phyloP scores from a whole-genome alignment of 1,140 invertebrate species.

The Bombus superbus region DNA sequence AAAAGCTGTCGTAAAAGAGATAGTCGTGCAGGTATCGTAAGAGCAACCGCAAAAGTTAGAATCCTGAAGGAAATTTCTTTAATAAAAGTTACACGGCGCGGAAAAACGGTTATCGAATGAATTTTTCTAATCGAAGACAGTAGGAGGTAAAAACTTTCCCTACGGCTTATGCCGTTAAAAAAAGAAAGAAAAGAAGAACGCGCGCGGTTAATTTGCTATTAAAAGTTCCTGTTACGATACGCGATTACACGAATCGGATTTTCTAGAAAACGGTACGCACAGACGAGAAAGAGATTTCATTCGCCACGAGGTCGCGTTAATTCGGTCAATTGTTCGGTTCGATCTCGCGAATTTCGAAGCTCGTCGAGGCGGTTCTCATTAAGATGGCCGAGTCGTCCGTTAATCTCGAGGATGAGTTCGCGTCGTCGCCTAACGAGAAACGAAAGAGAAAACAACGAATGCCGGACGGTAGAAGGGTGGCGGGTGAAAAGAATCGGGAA shows the following conservation, averaged over 20 bases:
- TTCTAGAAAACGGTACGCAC: no score
- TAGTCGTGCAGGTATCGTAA: background rate
- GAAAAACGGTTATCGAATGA: background rate
- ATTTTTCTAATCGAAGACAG: background rate
- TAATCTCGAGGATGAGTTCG: constrained; percentile 18
- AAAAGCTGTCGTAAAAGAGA: background rate
- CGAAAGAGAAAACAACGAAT: constrained; percentile 15
- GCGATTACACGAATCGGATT: background rate
- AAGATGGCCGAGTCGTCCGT: background rate
- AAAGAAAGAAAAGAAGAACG: no score
- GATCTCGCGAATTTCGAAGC: background rate
- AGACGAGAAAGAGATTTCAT: no score
- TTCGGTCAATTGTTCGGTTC: background rate
- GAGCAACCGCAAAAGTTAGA: background rate
- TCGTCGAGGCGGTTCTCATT: background rate
- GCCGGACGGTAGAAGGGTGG: rapidly evolving
- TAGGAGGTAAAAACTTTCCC: background rate
- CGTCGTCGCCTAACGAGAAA: constrained; percentile 21
- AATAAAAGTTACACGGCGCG: background rate
- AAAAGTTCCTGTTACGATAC: no score
- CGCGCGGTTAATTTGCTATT: background rate
- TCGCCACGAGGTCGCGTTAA: background rate
- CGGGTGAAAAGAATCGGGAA: background rate
- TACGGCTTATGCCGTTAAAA: background rate
- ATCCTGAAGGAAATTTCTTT: background rate